Evolutionary conservation across 2,888 invertebrate species (phyloP).

Genomic region (Acleris sparsana): DNA sequence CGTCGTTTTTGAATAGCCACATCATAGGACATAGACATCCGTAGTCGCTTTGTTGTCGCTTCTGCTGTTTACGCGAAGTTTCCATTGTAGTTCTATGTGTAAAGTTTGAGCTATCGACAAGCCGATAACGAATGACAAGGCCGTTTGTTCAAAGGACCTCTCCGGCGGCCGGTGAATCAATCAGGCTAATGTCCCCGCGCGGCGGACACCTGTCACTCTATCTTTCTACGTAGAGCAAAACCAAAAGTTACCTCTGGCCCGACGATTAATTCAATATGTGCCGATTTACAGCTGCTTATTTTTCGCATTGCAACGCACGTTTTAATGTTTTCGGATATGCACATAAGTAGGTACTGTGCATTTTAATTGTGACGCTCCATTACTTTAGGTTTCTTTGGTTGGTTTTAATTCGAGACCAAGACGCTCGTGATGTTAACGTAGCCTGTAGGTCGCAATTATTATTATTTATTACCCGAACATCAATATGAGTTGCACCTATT

Average conservation of each 20-base stretch:
- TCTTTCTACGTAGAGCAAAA: constrained; percentile 10
- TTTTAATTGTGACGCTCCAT: too few species aligned
- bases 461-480: too few species aligned
- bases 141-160: constrained; percentile 67
- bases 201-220: background rate
- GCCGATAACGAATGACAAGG: constrained; percentile 65
- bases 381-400: too few species aligned
- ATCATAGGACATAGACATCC: constrained; percentile 54
- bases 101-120: constrained; percentile 78
- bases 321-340: background rate
- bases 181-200: constrained; percentile 47
- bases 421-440: too few species aligned
- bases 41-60: constrained; percentile 62
- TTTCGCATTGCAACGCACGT: background rate
- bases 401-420: too few species aligned
- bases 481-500: too few species aligned
- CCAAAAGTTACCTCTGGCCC: background rate
- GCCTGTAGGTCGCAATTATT: too few species aligned
- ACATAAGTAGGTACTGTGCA: background rate
- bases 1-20: constrained; percentile 52
- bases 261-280: background rate
- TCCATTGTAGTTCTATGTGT: constrained; percentile 64
- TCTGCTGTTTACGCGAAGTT: constrained; percentile 66
- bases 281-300: background rate
- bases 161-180: constrained; percentile 51